Evolutionary conservation across 2,888 invertebrate species (phyloP).

Genomic region (Chaetoderma sp.): DNA sequence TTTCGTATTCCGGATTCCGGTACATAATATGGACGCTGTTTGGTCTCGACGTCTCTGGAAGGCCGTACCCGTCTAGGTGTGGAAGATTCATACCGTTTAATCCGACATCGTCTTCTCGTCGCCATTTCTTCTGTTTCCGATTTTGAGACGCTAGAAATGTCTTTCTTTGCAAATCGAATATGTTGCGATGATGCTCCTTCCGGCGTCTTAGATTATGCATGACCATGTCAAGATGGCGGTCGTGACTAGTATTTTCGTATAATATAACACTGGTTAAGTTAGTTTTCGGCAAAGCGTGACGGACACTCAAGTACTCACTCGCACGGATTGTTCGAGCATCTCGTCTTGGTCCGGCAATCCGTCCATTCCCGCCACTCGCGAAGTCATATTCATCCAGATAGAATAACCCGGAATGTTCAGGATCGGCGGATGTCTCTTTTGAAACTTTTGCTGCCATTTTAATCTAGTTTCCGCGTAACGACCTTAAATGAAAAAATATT

Average conservation of each 20-base stretch:
- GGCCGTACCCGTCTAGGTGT: slow-evolving; percentile 26
- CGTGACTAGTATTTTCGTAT: slow-evolving; percentile 57
- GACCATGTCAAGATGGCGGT: slow-evolving; percentile 51
- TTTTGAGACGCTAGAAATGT: slow-evolving; percentile 52
- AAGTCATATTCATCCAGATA: too few relatives aligned
- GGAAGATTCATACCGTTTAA: slow-evolving; percentile 55
- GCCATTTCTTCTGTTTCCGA: slow-evolving; percentile 57
- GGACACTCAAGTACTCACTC: slow-evolving; percentile 47
- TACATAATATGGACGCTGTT: slow-evolving; percentile 50
- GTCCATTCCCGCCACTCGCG: too few relatives aligned
- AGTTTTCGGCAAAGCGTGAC: slow-evolving; percentile 56
- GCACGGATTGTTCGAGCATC: neutral
- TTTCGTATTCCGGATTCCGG: slow-evolving; percentile 46
- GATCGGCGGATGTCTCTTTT: too few relatives aligned
- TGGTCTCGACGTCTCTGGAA: slow-evolving; percentile 38
- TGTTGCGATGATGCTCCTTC: slow-evolving; percentile 41
- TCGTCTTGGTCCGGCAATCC: too few relatives aligned
- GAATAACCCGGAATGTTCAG: too few relatives aligned
- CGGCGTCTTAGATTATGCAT: slow-evolving; percentile 43
- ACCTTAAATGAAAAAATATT: too few relatives aligned
- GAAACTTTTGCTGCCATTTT: too few relatives aligned
- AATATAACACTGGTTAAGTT: slow-evolving; percentile 7
- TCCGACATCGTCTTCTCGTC: slow-evolving; percentile 51
- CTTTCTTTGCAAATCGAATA: slow-evolving; percentile 50
- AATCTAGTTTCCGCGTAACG: too few relatives aligned